These are phyloP conservation scores for Caranx ignobilis DNA, from an alignment of 2,113 vertebrate species.

Conservation along the genomic window DNA sequence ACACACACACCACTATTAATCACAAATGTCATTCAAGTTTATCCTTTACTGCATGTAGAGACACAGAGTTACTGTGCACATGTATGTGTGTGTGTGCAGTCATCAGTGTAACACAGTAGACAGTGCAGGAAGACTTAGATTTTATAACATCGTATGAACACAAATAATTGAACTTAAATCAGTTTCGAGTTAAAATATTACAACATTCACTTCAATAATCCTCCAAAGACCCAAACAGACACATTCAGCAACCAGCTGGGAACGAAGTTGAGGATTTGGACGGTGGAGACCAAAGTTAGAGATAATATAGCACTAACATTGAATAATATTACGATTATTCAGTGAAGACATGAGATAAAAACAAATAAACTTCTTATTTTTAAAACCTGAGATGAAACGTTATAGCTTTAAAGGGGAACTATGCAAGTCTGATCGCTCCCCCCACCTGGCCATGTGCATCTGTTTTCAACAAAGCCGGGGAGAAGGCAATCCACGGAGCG, in stretches of 20 bases:
- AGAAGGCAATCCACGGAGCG: too few relatives aligned
- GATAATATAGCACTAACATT: too few relatives aligned
- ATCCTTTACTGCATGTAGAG: background rate
- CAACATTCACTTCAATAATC: background rate
- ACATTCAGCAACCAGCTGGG: background rate
- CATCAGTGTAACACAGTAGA: background rate
- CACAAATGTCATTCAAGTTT: slow-evolving; percentile 17
- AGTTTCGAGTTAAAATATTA: too few relatives aligned
- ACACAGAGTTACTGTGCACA: background rate
- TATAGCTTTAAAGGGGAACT: background rate
- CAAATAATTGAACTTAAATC: too few relatives aligned
- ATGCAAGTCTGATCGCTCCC: too few relatives aligned
- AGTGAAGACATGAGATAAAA: too few relatives aligned
- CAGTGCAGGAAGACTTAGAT: background rate
- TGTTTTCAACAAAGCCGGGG: too few relatives aligned
- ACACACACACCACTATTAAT: slow-evolving; percentile 2
- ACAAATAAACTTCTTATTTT: background rate
- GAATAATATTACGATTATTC: too few relatives aligned
- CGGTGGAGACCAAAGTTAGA: background rate
- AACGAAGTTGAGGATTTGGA: too few relatives aligned
- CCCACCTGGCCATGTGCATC: too few relatives aligned
- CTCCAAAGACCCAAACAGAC: background rate
- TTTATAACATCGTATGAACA: too few relatives aligned
- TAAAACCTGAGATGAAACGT: background rate
- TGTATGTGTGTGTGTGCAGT: background rate